Evolutionary conservation across 2,888 invertebrate species (phyloP).

Genomic region (Monoplex corrugatus): DNA sequence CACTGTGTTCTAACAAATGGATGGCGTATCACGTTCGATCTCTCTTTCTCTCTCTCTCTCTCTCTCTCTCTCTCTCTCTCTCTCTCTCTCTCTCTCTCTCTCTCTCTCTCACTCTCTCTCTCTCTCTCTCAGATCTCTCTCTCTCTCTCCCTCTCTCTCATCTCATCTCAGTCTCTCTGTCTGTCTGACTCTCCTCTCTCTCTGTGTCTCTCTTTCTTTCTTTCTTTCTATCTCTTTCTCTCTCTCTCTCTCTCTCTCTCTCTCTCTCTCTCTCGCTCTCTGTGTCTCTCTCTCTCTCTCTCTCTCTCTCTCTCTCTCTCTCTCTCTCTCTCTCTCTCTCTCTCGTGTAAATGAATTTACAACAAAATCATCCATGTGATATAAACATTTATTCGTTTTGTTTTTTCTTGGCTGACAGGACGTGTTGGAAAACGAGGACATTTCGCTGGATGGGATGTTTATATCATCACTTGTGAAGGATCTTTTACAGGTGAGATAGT

Average conservation of each 20-base stretch:
- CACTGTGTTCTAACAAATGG: no score
- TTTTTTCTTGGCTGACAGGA: slow-evolving; percentile 84
- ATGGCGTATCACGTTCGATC: not conserved
- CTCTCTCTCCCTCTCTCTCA: not conserved
- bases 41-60: not conserved
- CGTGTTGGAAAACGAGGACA: slow-evolving; percentile 98
- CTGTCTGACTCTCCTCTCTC: no score
- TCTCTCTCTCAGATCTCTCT: not conserved
- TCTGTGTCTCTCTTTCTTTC: not conserved
- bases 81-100: not conserved
- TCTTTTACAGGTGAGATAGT: slow-evolving; percentile 82
- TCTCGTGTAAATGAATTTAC: no score
- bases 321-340: no score
- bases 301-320: not conserved
- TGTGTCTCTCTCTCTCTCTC: not conserved
- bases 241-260: not conserved
- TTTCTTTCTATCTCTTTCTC: not conserved
- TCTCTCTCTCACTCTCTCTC: not conserved
- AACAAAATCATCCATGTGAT: not conserved
- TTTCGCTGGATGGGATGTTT: slow-evolving; percentile 84
- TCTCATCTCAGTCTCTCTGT: no score
- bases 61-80: not conserved
- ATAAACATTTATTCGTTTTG: not conserved
- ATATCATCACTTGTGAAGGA: slow-evolving; percentile 83
- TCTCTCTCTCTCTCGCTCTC: no score